Evolutionary conservation across 2,797 vertebrate genomes (phyloP), one percentile per base, ranked within the genome.

Genomic region (Poeciliopsis gracilis): DNA sequence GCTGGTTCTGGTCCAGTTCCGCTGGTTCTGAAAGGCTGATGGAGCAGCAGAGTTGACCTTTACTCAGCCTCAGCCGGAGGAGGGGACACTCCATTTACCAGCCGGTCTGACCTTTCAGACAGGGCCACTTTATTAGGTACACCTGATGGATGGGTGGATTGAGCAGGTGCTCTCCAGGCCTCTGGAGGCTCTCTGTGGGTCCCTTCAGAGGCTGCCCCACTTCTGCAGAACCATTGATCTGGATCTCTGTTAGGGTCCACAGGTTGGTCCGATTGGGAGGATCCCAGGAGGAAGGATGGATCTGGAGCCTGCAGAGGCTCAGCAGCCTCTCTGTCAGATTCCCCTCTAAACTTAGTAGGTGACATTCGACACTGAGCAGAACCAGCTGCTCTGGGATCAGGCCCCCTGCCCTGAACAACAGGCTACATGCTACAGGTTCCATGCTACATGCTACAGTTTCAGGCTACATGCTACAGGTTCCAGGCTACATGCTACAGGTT

Each of bases 311-410:
- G 51, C 53, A 53, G 59, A 53, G 9, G 18, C 61, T 75, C 30
- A 28, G 12, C 13, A 69, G 33, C 15, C 18, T 41, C 70, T 75
- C 49, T 36, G 38, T 76, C 55, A 73, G 80, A 79, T 87, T 84
- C 82, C 75, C 82, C 25, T 7, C 87, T 88, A 86, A 87, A 87
- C 78, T 84, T 88, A 90, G 85, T 79, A 0, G 38, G 23, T 87
- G 84, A 87, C 63, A 51, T 86, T 75, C 78, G n/a, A 46, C 33
- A 67, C 77, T 72, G 80, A 83, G 77, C 78, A 80, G 77, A 80
- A 79, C 80, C 63, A 73, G 74, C 88, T 75, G 88, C 7, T 72
- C 81, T 78, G 57, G 71, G 76, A 61, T 73, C 86, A 77, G 78
- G 69, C 55, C 57, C 71, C 63, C 75, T 49, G 12, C 67, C 4